Base-by-base conservation (phyloP, 1,140 invertebrate genomes). In the Papilio aristodemus region DNA sequence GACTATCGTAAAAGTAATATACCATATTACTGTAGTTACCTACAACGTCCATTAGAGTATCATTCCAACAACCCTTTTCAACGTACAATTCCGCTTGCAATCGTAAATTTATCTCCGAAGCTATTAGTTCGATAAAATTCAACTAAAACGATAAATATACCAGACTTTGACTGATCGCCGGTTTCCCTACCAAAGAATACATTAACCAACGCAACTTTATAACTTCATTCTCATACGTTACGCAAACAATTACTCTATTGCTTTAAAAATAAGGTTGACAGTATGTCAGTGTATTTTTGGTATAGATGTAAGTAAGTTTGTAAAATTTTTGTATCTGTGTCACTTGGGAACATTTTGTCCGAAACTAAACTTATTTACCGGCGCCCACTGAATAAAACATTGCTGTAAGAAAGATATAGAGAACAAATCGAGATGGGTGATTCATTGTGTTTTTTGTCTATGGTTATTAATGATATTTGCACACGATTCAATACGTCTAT, bases 51-150 rank as follows among this genome's bases (percentile, higher is more conserved):
- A 46, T 67, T 43, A 68, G 62, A 36, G 32, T 57, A 69, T 66
- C 60, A 68, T 43, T 41, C 50, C 62, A 71, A 72, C 77, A 89
- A 90, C 84, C 88, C 88, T 88, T 90, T 88, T 76, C 74, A 79
- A 67, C 77, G 73, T 84, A 72, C 69, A 77, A 78, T 80, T 83
- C 77, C 78, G 75, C 77, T 80, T 70, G 80, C 88, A 87, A 90
- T 90, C 88, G 88, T 87, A 90, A 90, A 90, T 90, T 80, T 85
- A 89, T 90, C 87, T 89, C 84, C 71, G 68, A 77, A 77, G 79
- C 88, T 90, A 90, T 90, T 90, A 90, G 87, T 90, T 85, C 88
- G 88, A 90, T 90, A 90, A 90, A 90, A 90, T 90, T 89, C 88
- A 86, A 89, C 86, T 88, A 87, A 86, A 89, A 89, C 88, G 85